These are phyloP conservation scores for Astyanax mexicanus DNA, from an alignment of 2,797 vertebrate genomes.

Conservation along the genomic window DNA sequence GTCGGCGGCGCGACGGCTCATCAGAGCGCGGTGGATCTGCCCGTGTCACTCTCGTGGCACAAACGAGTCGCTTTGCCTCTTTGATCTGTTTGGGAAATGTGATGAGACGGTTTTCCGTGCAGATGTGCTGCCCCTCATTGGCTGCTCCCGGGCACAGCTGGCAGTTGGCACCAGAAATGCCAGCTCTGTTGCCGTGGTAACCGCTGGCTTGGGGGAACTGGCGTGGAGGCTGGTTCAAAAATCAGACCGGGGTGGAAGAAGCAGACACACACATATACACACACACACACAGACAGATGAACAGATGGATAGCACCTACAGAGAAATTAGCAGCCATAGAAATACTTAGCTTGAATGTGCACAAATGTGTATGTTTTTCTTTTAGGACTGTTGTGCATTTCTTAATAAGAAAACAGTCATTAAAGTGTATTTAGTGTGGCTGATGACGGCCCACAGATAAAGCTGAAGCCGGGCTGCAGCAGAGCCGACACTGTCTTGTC, in stretches of 20 bases:
- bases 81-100: conserved; percentile 2
- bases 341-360: background rate
- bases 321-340: background rate
- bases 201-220: conserved; percentile 69
- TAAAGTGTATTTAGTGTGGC: background rate
- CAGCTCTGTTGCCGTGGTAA: conserved; percentile 81
- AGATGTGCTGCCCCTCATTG: conserved; percentile 42
- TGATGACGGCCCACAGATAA: too few relatives aligned
- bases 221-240: conserved; percentile 22
- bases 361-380: background rate
- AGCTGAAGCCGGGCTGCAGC: too few relatives aligned
- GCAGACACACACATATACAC: too few relatives aligned
- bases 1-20: too few relatives aligned
- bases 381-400: background rate
- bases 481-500: too few relatives aligned
- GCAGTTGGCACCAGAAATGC: conserved; percentile 49
- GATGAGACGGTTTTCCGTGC: conserved; percentile 18
- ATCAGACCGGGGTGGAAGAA: conserved; percentile 13
- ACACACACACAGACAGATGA: background rate
- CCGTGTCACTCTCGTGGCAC: background rate
- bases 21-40: background rate
- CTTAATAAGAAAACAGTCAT: background rate
- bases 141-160: conserved; percentile 39
- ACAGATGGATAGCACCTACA: background rate
- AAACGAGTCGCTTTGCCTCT: conserved; percentile 4